Base-by-base conservation (phyloP, 2,113 vertebrate species). In the Chionomys nivalis region DNA sequence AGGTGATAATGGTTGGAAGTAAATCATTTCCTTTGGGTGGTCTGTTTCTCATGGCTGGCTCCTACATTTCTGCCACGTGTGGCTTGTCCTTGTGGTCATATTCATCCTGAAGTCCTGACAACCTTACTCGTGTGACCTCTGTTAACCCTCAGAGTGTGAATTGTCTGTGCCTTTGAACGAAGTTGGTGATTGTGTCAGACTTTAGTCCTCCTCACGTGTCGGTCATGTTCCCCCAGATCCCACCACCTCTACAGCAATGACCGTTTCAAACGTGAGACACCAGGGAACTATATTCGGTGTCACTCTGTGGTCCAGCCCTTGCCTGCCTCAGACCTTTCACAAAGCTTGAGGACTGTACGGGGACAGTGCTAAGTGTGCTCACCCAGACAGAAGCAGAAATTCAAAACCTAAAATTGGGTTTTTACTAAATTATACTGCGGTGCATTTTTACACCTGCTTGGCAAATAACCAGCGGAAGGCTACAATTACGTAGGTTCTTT, bases 391-490 rank as follows among this genome's bases (percentile, higher is more conserved):
- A 31, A 97, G 49, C 87, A 93, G 68, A 87, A 72, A 90, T 68
- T n/a, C 83, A 33, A 31, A 63, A 73, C 52, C 88, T 98, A 97
- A 96, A 93, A 93, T 97, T 97, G 95, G 78, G 19, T 76, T 91
- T 96, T 87, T 16, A 76, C 65, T 70, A 52, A 96, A 95, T 97
- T 94, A 79, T 24, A 77, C 86, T 90, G 78, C 78, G 68, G 44
- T 95, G 26, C 49, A 28, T 73, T 95, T 88, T 96, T 93, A 96
- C 65, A 97, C 66, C 79, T 96, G 77, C 92, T 97, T 96, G 90
- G 75, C 63, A 91, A 49, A n/a, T 63, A 91, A 73, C 36, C n/a
- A 94, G 82, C 85, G 94, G n/a, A 94, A 97, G 95, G 52, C 19
- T 97, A 87, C 79, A 96, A 96, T 97, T 97, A 94, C 23, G 78